Evolutionary conservation across 2,888 invertebrate genomes (phyloP).

Genomic region (Xestia xanthographa): DNA sequence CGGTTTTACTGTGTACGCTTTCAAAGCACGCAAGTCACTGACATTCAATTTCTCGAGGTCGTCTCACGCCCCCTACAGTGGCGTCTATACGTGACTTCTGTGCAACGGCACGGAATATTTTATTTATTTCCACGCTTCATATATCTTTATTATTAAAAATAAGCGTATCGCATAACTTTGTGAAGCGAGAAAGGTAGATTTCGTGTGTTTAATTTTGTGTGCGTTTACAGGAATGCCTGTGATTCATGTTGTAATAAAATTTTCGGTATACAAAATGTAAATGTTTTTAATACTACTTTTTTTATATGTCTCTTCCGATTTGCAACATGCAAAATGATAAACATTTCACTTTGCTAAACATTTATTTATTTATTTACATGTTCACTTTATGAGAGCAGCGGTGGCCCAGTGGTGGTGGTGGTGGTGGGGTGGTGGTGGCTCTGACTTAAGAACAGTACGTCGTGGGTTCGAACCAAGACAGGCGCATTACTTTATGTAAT

Average conservation of each 20-base stretch:
- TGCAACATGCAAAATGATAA: background rate
- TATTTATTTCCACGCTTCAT: conserved; percentile 64
- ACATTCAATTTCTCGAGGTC: conserved; percentile 63
- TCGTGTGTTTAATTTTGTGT: conserved; percentile 3
- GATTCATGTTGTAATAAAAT: conserved; percentile 1
- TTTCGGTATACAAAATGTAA: background rate
- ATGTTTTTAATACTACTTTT: background rate
- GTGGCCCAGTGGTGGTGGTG: no score
- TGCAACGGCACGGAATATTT: conserved; percentile 53
- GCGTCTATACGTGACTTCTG: conserved; percentile 65
- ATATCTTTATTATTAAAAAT: conserved; percentile 63
- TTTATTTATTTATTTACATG: no score
- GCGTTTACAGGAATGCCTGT: conserved; percentile 6
- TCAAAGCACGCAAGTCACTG: conserved; percentile 47
- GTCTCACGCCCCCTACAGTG: conserved; percentile 55
- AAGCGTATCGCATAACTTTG: conserved; percentile 50
- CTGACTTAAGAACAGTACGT: no score
- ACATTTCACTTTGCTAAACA: background rate
- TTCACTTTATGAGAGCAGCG: background rate
- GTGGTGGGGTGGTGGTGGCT: no score
- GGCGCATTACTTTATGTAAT: no score
- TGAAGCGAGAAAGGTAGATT: conserved; percentile 32
- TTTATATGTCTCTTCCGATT: background rate
- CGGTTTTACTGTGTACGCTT: conserved; percentile 24
- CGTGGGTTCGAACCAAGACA: no score